These are phyloP conservation scores for Rhabdomys pumilio DNA, from an alignment of 2,797 vertebrate genomes.

Conservation along the genomic window DNA sequence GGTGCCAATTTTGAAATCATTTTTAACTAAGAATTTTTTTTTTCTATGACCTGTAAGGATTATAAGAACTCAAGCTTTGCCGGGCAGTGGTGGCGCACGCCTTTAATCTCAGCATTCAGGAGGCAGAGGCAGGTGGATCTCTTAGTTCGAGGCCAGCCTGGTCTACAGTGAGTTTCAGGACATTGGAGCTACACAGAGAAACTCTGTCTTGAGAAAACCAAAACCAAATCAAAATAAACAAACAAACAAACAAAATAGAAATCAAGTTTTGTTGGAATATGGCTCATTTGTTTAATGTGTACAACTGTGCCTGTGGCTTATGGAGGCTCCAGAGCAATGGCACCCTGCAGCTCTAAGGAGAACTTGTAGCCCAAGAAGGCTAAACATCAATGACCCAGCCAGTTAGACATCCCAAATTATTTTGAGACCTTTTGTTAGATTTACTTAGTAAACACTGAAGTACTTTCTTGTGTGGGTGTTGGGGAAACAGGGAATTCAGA, in stretches of 20 bases:
- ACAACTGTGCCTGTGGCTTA: neutral
- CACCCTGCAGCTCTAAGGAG: neutral
- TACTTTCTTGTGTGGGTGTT: neutral
- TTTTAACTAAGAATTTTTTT: constrained; percentile 46
- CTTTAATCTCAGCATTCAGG: neutral
- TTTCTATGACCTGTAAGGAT: neutral
- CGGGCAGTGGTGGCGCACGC: neutral
- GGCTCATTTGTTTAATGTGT: neutral
- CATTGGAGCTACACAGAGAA: neutral
- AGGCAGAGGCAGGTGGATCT: neutral
- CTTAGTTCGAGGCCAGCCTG: neutral
- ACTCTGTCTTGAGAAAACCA: neutral
- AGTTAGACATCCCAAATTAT: neutral
- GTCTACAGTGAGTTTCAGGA: neutral
- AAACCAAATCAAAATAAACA: neutral
- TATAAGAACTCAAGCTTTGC: neutral
- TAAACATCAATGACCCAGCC: neutral
- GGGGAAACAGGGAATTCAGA: constrained; percentile 20
- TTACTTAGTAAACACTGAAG: constrained; percentile 19
- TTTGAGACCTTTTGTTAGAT: neutral
- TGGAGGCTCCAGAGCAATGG: neutral
- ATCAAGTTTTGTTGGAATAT: neutral
- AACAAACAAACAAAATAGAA: neutral
- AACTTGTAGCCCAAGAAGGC: neutral
- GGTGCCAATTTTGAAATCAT: neutral